Evolutionary conservation across 2,888 invertebrate species (phyloP).

Genomic region (Andricus curvator): DNA sequence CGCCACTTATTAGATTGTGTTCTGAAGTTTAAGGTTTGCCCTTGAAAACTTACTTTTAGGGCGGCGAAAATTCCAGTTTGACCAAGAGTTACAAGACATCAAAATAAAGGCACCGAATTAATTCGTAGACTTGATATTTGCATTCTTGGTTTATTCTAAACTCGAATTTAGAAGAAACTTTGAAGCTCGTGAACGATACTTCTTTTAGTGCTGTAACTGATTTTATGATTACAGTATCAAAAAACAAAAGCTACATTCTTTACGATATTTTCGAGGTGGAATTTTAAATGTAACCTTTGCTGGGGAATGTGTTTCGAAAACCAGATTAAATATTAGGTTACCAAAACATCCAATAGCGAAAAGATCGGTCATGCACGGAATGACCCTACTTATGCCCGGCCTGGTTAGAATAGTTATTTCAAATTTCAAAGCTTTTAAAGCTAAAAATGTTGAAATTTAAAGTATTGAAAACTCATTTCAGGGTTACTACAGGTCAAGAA

Average conservation of each 20-base stretch:
- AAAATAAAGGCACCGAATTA: too few species aligned
- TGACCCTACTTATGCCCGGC: conserved; percentile 54
- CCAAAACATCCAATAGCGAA: conserved; percentile 45
- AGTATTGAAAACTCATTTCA: too few species aligned
- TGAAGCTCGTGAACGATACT: conserved; percentile 57
- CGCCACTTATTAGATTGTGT: too few species aligned
- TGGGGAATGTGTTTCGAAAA: conserved; percentile 56
- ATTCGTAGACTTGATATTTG: neutral
- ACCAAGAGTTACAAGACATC: too few species aligned
- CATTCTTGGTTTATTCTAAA: conserved; percentile 60
- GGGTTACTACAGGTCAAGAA: too few species aligned
- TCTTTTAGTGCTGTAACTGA: conserved; percentile 61
- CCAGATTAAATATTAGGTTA: conserved; percentile 37
- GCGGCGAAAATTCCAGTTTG: too few species aligned
- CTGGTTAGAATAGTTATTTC: conserved; percentile 47
- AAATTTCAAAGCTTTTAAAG: too few species aligned
- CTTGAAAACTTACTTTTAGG: too few species aligned
- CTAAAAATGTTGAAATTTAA: too few species aligned
- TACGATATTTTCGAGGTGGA: conserved; percentile 63
- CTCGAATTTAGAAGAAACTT: conserved; percentile 52
- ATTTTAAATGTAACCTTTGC: conserved; percentile 56
- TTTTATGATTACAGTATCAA: conserved; percentile 58
- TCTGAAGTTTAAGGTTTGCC: too few species aligned
- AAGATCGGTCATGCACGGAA: conserved; percentile 53
- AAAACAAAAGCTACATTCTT: conserved; percentile 51